Evolutionary conservation across 1,140 invertebrate genomes (phyloP), one percentile per base, ranked within the genome.

Genomic region (Andricus grossulariae): DNA sequence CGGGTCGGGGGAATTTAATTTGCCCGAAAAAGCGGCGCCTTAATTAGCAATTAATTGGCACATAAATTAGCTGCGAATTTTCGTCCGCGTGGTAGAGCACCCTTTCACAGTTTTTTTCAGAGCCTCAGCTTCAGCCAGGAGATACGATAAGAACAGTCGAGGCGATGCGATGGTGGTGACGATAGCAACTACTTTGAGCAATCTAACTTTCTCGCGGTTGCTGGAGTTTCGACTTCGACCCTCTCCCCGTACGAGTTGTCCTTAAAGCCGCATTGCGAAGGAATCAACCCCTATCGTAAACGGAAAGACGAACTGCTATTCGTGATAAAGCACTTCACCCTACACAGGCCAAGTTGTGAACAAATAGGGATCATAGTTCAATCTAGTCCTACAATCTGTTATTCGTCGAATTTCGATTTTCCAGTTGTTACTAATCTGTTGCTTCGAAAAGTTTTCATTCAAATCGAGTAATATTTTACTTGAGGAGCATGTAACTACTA

Each of bases 41-140:
- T 91, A 89, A 91, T 91, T 91, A 89, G 84, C 81, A 88, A 90
- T 91, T 91, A 91, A 91, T 90, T 89, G 89, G 87, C 82, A 88
- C 87, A 88, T 90, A 90, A 91, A 87, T 91, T 91, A 90, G 84
- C 84, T 80, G 85, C 78, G 84, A 89, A 88, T 91, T 90, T 87
- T 84, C 83, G 76, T 79, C 50, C 50, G 45, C 72, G 32, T 57
- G 51, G 19, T 25, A 18, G 71, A 51, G 76, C 74, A 73, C 72
- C 71, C 76, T 77, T 76, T 78, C 79, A 72, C 13, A 55, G 66
- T 74, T 74, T 80, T 72, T 74, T 76, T 75, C 13, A 15, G 57
- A 32, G 50, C 74, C 76, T 77, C 75, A 57, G 39, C 72, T 79
- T 77, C 75, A 57, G 39, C 21, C 50, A 45, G 39, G 45, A 75